These are phyloP conservation scores for Montipora sp. DNA, from an alignment of 64 coral and sea anemone species.

Conservation along the genomic window DNA sequence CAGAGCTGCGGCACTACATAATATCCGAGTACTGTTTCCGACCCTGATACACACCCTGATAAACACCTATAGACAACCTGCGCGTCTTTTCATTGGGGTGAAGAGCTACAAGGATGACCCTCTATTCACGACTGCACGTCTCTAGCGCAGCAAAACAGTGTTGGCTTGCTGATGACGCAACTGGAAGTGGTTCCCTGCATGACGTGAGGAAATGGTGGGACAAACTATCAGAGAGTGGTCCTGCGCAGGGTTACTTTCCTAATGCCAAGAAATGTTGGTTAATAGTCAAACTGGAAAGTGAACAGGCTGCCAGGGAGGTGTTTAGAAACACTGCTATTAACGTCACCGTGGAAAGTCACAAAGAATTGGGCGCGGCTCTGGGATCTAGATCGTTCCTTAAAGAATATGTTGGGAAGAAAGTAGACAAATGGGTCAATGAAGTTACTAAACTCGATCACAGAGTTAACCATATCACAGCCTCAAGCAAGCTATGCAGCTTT, in stretches of 20 bases:
- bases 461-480: background rate
- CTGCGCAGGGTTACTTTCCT: background rate
- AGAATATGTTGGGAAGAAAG: slow-evolving; percentile 1
- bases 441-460: background rate
- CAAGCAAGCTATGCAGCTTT: slow-evolving; percentile 19
- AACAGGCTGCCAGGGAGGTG: background rate
- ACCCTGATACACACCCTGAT: background rate
- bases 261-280: slow-evolving; percentile 25
- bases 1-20: slow-evolving; percentile 13
- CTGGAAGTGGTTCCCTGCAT: background rate
- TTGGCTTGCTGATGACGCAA: slow-evolving; percentile 17
- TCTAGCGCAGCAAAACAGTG: background rate
- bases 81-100: background rate
- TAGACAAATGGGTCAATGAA: background rate
- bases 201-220: slow-evolving; percentile 13
- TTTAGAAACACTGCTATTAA: background rate
- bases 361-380: background rate
- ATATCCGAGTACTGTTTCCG: background rate
- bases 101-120: too few relatives aligned
- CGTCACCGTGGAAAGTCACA: background rate
- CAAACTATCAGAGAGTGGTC: background rate
- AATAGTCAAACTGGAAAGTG: background rate
- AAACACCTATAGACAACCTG: background rate
- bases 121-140: background rate
- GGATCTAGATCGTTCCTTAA: background rate